A percentile compares a stretch with the other conserved stretches of the same genome.
These are phyloP conservation scores for Bombus impatiens DNA, from an alignment of 1,140 invertebrate genomes.

Conservation along the genomic window DNA sequence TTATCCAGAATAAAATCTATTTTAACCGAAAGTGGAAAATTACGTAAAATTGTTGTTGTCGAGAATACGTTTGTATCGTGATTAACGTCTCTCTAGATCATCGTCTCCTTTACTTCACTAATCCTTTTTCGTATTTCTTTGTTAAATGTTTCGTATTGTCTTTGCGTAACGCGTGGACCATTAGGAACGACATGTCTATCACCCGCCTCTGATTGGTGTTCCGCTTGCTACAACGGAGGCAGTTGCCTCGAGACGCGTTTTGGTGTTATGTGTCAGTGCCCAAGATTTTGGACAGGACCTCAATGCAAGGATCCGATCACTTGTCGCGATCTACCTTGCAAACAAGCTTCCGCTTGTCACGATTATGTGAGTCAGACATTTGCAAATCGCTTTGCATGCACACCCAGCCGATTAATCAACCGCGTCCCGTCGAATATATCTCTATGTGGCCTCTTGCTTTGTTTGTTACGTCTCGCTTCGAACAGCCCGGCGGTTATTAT, in stretches of 20 bases:
- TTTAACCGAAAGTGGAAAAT: too few relatives aligned
- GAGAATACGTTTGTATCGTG: not conserved
- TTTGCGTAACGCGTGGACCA: not conserved
- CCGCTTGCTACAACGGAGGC: conserved; percentile 85
- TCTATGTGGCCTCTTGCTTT: conserved; percentile 59
- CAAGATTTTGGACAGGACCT: conserved; percentile 84
- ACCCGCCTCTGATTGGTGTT: conserved; percentile 67
- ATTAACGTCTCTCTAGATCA: not conserved
- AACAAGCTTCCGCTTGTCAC: conserved; percentile 83
- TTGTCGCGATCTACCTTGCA: conserved; percentile 84
- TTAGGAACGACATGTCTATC: conserved; percentile 70
- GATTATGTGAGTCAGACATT: conserved; percentile 84
- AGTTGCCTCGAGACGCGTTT: conserved; percentile 83
- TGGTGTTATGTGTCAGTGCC: conserved; percentile 83
- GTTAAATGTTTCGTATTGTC: not conserved
- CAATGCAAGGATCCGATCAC: conserved; percentile 78
- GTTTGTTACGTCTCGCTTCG: conserved; percentile 34
- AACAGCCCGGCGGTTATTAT: conserved; percentile 85
- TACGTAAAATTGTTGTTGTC: too few relatives aligned
- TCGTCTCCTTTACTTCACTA: not conserved
- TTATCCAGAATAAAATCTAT: too few relatives aligned
- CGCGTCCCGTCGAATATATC: conserved; percentile 4
- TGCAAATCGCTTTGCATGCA: conserved; percentile 42
- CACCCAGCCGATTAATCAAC: conserved; percentile 32
- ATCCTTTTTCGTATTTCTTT: not conserved